These are phyloP conservation scores for Syndactyla subalaris DNA, from an alignment of 2,797 vertebrate species.

Conservation along the genomic window DNA sequence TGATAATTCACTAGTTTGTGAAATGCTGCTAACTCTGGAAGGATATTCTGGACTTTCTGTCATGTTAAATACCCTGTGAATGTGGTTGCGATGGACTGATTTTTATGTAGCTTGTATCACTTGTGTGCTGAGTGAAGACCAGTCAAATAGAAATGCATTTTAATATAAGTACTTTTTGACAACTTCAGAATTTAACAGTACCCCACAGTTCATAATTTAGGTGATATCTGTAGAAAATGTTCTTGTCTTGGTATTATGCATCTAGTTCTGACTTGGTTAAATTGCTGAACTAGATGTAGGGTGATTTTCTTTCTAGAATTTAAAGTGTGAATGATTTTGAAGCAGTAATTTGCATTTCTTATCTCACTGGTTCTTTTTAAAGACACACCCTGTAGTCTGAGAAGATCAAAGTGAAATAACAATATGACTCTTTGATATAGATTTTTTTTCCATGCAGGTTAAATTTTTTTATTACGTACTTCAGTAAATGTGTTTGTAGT, in stretches of 20 bases:
- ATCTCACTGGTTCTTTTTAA: not conserved
- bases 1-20: not conserved
- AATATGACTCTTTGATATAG: not conserved
- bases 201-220: not conserved
- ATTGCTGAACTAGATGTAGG: not conserved
- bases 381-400: not conserved
- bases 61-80: not conserved
- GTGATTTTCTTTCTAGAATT: not conserved
- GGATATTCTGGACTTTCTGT: not conserved
- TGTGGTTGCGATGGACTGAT: not conserved
- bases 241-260: not conserved
- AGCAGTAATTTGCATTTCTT: not conserved
- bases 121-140: not conserved
- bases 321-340: not conserved
- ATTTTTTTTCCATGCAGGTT: not conserved
- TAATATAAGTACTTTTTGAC: not conserved
- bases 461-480: not conserved
- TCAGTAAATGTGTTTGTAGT: not conserved
- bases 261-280: not conserved
- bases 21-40: not conserved
- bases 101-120: not conserved
- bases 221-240: not conserved
- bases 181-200: not conserved
- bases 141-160: not conserved
- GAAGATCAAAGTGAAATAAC: conserved; percentile 1